These are phyloP conservation scores for Labrus mixtus DNA, from an alignment of 2,113 vertebrate genomes.

Conservation along the genomic window DNA sequence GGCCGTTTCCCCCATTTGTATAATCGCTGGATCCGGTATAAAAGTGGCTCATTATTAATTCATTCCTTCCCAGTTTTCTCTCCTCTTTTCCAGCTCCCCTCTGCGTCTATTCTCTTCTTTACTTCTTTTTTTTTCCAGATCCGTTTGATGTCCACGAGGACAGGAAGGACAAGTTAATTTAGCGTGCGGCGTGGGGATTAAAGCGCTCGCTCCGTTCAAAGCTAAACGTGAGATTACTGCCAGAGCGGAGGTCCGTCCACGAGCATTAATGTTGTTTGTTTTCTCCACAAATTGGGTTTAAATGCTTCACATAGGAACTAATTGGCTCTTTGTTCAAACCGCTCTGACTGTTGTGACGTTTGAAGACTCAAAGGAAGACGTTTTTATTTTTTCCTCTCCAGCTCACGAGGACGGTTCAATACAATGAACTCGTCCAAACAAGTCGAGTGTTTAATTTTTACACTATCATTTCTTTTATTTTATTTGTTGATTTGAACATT, in stretches of 20 bases:
- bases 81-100: slow-evolving; percentile 35
- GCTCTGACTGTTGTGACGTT: too few relatives aligned
- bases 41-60: slow-evolving; percentile 88
- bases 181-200: slow-evolving; percentile 67
- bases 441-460: too few relatives aligned
- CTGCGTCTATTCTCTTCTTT: slow-evolving; percentile 33
- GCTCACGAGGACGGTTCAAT: too few relatives aligned
- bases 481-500: too few relatives aligned
- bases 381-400: too few relatives aligned
- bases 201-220: slow-evolving; percentile 55
- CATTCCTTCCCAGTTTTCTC: slow-evolving; percentile 78
- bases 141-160: slow-evolving; percentile 66
- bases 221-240: slow-evolving; percentile 56
- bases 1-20: slow-evolving; percentile 95
- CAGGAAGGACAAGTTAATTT: slow-evolving; percentile 68
- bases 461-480: too few relatives aligned
- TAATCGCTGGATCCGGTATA: slow-evolving; percentile 85
- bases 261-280: slow-evolving; percentile 42
- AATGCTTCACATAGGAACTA: slow-evolving; percentile 21
- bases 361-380: too few relatives aligned
- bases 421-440: too few relatives aligned
- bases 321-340: slow-evolving; percentile 7
- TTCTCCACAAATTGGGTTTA: slow-evolving; percentile 29
- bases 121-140: slow-evolving; percentile 49
- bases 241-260: background rate